Conservation (phyloP, 2,113 vertebrate species). For the Theristicus caerulescens region DNA sequence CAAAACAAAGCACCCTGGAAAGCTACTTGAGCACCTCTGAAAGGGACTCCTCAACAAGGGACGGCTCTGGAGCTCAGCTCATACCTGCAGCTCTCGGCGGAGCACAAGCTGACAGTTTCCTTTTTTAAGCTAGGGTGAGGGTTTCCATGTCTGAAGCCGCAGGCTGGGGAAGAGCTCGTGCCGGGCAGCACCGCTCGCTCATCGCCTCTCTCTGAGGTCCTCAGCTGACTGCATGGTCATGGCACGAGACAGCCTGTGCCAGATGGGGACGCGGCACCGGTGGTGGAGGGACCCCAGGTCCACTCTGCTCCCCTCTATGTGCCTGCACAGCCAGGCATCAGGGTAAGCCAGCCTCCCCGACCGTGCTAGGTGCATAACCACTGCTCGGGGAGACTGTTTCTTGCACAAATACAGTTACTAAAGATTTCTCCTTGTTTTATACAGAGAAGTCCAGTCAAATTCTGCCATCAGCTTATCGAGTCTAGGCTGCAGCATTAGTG, state of each 20-base stretch:
- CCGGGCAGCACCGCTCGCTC: accelerated
- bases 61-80: background rate
- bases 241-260: background rate
- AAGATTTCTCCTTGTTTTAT: background rate
- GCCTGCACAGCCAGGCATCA: background rate
- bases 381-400: accelerated
- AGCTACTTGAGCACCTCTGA: background rate
- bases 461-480: accelerated
- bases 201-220: accelerated
- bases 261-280: accelerated
- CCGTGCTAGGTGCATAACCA: accelerated
- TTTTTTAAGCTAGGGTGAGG: background rate
- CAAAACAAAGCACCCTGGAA: background rate
- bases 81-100: no score
- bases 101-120: background rate
- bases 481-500: background rate
- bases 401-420: background rate
- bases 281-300: no score
- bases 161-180: no score
- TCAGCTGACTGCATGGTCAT: accelerated
- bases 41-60: background rate
- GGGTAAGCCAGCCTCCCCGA: accelerated
- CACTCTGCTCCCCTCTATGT: accelerated
- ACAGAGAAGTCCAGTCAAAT: background rate
- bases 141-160: background rate